A percentile compares a stretch with the other conserved stretches of the same genome.
phyloP scores from a whole-genome alignment of 2,113 vertebrate genomes.

The Recurvirostra avosetta region DNA sequence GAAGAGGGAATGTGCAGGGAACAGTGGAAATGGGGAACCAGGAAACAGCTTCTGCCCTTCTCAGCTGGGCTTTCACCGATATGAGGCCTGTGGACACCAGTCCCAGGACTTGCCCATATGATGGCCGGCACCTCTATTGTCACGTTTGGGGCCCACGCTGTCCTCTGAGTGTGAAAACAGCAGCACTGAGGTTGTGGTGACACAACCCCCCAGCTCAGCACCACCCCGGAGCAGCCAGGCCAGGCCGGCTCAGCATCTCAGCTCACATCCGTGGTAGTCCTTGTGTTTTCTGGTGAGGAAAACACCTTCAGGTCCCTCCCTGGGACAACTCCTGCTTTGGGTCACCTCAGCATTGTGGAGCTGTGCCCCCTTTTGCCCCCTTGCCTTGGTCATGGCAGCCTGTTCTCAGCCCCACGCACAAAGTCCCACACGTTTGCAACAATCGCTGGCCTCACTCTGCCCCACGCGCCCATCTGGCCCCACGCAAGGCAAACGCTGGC shows the following conservation, averaged over 20 bases:
- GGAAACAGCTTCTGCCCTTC: background rate
- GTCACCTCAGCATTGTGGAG: background rate
- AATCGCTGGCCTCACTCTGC: background rate
- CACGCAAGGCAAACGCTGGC: background rate
- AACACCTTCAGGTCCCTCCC: background rate
- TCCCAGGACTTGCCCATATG: background rate
- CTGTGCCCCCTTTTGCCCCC: background rate
- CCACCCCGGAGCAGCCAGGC: background rate
- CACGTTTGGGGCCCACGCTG: background rate
- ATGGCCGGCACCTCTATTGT: background rate
- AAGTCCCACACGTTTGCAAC: background rate
- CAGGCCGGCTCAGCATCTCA: background rate
- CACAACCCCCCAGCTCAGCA: background rate
- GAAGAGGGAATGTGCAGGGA: background rate
- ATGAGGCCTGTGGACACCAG: background rate
- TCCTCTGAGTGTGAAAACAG: background rate
- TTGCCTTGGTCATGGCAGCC: background rate
- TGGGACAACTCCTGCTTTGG: background rate
- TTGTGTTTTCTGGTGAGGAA: background rate
- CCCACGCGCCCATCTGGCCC: rapidly evolving
- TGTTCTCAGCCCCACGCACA: background rate
- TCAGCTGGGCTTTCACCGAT: background rate
- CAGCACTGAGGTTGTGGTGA: background rate
- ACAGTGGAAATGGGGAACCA: background rate
- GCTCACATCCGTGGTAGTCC: background rate